Evolutionary conservation across 2,113 vertebrate genomes (phyloP).

Genomic region (Andinoacara biseriatus): DNA sequence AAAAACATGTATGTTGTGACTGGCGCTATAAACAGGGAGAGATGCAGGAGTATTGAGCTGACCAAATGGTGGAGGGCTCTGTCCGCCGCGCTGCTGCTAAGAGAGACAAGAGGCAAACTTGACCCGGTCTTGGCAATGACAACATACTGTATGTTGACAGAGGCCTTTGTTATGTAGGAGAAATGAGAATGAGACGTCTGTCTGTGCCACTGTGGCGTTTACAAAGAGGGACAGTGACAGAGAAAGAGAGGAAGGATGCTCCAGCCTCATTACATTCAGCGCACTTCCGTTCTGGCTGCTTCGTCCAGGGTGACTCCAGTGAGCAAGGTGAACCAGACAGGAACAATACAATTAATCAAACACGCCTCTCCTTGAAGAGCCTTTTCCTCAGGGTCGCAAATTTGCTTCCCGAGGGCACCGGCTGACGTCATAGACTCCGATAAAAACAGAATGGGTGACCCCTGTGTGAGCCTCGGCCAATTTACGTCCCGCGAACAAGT

Average conservation of each 20-base stretch:
- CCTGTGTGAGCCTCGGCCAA: slow-evolving; percentile 37
- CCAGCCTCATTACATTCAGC: slow-evolving; percentile 74
- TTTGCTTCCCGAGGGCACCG: slow-evolving; percentile 63
- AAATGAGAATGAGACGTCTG: slow-evolving; percentile 54
- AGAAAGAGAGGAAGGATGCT: slow-evolving; percentile 67
- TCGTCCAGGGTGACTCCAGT: slow-evolving; percentile 67
- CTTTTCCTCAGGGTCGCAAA: slow-evolving; percentile 68
- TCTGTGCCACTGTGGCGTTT: slow-evolving; percentile 45
- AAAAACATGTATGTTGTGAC: slow-evolving; percentile 61
- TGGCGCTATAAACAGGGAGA: neutral
- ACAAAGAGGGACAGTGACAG: slow-evolving; percentile 45
- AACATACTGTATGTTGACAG: slow-evolving; percentile 41
- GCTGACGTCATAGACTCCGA: slow-evolving; percentile 67
- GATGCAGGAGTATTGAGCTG: slow-evolving; percentile 9
- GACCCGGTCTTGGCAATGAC: slow-evolving; percentile 4
- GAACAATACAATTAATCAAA: slow-evolving; percentile 77
- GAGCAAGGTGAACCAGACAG: slow-evolving; percentile 74
- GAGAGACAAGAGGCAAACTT: neutral
- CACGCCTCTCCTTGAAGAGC: slow-evolving; percentile 68
- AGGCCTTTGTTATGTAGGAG: slow-evolving; percentile 54
- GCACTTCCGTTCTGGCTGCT: slow-evolving; percentile 65
- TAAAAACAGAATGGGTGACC: slow-evolving; percentile 58
- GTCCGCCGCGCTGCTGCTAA: neutral
- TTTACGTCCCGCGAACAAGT: slow-evolving; percentile 20
- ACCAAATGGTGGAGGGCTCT: neutral